Base-by-base conservation (phyloP, 1,140 invertebrate species). In the Berghia stephanieae region DNA sequence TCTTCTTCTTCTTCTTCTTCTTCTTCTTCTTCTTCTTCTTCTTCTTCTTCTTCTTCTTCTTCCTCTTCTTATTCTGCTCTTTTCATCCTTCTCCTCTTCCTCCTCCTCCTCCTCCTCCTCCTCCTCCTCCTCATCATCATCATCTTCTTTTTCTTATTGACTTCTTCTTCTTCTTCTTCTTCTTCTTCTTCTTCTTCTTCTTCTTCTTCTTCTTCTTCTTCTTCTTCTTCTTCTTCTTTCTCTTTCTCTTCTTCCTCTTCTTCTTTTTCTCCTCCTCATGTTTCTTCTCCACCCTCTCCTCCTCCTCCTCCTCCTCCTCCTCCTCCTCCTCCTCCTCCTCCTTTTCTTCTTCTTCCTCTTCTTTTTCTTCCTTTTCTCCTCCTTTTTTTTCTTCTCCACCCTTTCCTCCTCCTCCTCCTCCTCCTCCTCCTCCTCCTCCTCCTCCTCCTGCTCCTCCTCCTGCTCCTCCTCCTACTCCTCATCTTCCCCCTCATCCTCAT, bases 161-260 rank as follows among this genome's bases (percentile, higher is more conserved):
- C 40, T 68, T 34, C 36, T 34, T 68, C 66, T 38, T 34, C 36
- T 34, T 34, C 66, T 34, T 68, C 66, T 68, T 34, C 36, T 34
- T 68, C 66, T 68, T 34, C 36, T 34, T 68, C 40, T n/a, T 34
- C 42, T 38, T 68, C 40, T 42, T 34, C 42, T 38, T 68, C 66
- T 68, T 38, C 5, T 34, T 42, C 40, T 68, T 38, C 42, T 38
- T 10, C 40, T 68, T 38, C 36, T 5, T 68, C 8, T 42, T 34
- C 42, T 34, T 42, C 6, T 68, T 38, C 42, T 34, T 42, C 40
- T 68, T 38, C n/a, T 34, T 42, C 40, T 68, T 38, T 68, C 40
- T 42, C 40, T 68, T 38, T 68, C 13, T 68, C 40, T 68, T 6
- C 42, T 38, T 68, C 8, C 36, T 34, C 42, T 38, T 68, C 8